phyloP scores from a whole-genome alignment of 2,888 invertebrate species.

The Cephus pygmeus region DNA sequence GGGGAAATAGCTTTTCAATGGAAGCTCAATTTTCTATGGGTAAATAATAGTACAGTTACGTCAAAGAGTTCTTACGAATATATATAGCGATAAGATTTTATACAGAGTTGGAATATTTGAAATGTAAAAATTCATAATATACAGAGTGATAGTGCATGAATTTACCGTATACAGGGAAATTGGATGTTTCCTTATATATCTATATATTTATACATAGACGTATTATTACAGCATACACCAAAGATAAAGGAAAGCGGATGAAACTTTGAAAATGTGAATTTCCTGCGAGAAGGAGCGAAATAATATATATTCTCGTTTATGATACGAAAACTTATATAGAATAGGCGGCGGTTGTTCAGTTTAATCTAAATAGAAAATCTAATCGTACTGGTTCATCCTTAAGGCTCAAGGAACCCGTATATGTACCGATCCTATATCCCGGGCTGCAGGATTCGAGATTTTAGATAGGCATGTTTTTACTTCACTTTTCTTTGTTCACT shows the following conservation, averaged over 20 bases:
- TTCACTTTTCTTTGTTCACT: not conserved
- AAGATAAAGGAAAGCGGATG: not conserved
- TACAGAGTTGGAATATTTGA: not conserved
- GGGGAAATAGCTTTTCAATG: not conserved
- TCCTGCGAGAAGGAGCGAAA: not conserved
- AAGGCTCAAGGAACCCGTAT: not conserved
- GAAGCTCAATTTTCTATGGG: not conserved
- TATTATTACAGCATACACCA: not conserved
- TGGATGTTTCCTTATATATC: not conserved
- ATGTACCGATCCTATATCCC: not conserved
- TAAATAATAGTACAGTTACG: not conserved
- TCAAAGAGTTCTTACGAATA: not conserved
- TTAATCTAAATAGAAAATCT: slow-evolving; percentile 20
- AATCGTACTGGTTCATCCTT: slow-evolving; percentile 15
- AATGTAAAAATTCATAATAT: not conserved
- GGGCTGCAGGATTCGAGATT: not conserved
- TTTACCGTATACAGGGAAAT: not conserved
- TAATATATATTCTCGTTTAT: not conserved
- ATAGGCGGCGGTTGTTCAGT: not conserved
- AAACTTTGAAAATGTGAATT: not conserved
- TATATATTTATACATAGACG: no score
- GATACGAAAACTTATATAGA: not conserved
- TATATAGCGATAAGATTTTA: not conserved
- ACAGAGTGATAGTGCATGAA: not conserved
- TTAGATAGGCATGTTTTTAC: not conserved